phyloP scores from a whole-genome alignment of 35 echinoderm and acorn worm genomes.

The Nesometra sesokonis region DNA sequence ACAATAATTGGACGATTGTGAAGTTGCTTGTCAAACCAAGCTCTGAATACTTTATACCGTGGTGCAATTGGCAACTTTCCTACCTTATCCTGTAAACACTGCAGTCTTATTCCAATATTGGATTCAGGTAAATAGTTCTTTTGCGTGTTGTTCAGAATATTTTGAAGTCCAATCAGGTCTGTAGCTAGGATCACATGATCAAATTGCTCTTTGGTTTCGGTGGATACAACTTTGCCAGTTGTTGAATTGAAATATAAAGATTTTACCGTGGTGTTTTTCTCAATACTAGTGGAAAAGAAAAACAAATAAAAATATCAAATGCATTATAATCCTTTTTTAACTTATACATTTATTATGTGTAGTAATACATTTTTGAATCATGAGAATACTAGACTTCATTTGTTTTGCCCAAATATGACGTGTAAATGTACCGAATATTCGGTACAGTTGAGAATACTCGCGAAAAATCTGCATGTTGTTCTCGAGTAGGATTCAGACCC shows the following conservation, averaged over 20 bases:
- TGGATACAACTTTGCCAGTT: constrained; percentile 20
- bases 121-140: not conserved
- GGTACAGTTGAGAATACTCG: too few relatives aligned
- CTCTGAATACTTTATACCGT: constrained; percentile 60
- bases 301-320: too few relatives aligned
- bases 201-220: constrained; percentile 29
- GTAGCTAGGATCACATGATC: constrained; percentile 79
- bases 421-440: too few relatives aligned
- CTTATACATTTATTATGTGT: too few relatives aligned
- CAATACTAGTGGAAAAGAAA: constrained; percentile 49
- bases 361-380: too few relatives aligned
- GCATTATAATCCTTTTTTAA: too few relatives aligned
- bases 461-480: too few relatives aligned
- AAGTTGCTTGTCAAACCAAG: constrained; percentile 85
- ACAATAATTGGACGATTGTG: constrained; percentile 21
- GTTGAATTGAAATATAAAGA: constrained; percentile 32
- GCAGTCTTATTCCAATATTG: not conserved
- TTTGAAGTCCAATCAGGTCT: constrained; percentile 34
- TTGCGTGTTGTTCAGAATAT: constrained; percentile 37
- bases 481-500: too few relatives aligned
- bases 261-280: constrained; percentile 26
- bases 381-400: too few relatives aligned
- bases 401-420: too few relatives aligned
- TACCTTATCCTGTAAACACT: constrained; percentile 13
- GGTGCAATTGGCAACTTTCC: constrained; percentile 39